These are phyloP conservation scores for Cydia splendana DNA, from an alignment of 1,140 invertebrate genomes.

Conservation along the genomic window DNA sequence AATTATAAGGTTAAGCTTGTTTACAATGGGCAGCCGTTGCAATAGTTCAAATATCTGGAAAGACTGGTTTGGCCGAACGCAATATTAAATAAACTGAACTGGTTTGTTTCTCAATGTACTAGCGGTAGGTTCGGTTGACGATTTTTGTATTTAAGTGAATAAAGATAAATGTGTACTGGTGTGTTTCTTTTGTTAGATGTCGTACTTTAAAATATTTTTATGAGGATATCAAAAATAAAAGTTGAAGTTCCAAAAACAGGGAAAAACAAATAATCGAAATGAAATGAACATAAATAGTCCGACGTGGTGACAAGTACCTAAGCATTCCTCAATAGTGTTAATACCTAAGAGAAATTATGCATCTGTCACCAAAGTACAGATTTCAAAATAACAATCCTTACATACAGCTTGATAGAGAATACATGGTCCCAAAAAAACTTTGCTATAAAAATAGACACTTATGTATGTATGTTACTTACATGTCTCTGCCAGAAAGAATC, in stretches of 20 bases:
- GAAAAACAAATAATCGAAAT: background rate
- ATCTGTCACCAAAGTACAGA: no score
- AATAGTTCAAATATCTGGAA: constrained; percentile 11
- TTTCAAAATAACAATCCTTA: no score
- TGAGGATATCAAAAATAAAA: background rate
- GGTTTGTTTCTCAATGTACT: constrained; percentile 20
- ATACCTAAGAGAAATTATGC: no score
- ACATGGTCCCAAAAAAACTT: no score
- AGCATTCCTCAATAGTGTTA: no score
- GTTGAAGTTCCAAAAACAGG: no score
- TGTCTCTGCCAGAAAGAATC: no score
- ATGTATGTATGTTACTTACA: no score
- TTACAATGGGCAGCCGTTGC: constrained; percentile 12
- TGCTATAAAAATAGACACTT: no score
- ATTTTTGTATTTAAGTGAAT: constrained; percentile 6
- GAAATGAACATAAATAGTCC: background rate
- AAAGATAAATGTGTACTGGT: constrained; percentile 1
- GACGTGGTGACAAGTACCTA: no score
- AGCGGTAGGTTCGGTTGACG: background rate
- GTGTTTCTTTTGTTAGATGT: constrained; percentile 16
- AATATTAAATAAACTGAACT: constrained; percentile 26
- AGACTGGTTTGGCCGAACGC: constrained; percentile 17
- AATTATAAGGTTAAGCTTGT: background rate
- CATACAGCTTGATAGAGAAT: no score
- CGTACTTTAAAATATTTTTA: background rate